These are phyloP conservation scores for Cyclina sinensis DNA, from an alignment of 1,140 invertebrate species.

Conservation along the genomic window DNA sequence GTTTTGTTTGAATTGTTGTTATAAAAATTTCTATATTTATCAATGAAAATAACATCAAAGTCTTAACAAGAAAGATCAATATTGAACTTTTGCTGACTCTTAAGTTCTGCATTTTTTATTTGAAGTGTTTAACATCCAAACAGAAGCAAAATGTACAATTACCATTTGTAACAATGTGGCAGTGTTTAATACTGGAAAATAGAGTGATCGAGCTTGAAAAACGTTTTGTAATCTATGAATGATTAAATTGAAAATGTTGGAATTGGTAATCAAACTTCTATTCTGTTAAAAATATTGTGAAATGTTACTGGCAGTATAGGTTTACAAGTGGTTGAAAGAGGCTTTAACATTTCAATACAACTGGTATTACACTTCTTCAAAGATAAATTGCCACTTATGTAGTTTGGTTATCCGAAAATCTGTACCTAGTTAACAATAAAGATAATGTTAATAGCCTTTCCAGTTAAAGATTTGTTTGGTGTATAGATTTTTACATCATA, in stretches of 20 bases:
- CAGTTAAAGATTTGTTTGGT: no score
- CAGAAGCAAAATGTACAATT: no score
- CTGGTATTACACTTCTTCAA: slow-evolving; percentile 13
- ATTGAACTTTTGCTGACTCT: neutral
- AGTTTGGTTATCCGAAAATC: neutral
- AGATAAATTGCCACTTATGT: slow-evolving; percentile 34
- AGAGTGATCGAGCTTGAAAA: neutral
- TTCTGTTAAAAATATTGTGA: slow-evolving; percentile 28
- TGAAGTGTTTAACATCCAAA: no score
- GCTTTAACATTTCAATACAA: slow-evolving; percentile 34
- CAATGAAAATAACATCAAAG: neutral
- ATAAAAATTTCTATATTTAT: neutral
- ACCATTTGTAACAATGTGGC: no score
- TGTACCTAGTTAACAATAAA: neutral
- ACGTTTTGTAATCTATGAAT: neutral
- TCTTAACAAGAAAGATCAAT: neutral
- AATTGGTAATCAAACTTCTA: neutral
- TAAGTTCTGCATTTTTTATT: no score
- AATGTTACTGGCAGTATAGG: neutral
- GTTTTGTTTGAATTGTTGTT: neutral
- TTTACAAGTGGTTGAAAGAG: neutral
- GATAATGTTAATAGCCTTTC: no score
- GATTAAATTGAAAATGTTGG: neutral
- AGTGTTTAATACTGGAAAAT: no score
- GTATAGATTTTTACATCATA: no score